Percentiles rank a stretch among this genome's conserved stretches.
Conservation (phyloP, 2,113 vertebrate genomes). For the Calidris pygmaea region DNA sequence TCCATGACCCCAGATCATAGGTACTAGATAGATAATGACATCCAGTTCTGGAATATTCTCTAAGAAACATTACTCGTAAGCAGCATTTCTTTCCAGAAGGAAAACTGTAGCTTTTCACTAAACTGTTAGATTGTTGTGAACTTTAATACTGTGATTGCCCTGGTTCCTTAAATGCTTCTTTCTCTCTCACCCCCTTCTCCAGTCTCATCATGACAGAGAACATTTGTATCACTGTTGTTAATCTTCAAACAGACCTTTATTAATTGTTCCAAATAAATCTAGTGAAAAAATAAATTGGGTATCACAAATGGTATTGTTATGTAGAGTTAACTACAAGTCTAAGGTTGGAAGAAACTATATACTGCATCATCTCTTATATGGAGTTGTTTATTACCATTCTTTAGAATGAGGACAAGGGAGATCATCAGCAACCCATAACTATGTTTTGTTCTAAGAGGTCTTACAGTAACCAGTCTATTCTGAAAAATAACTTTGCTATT, state of each 20-base stretch:
- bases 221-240: not conserved
- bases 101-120: not conserved
- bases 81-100: not conserved
- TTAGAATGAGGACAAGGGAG: not conserved
- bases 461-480: constrained; percentile 21
- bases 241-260: not conserved
- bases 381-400: not conserved
- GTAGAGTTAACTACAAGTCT: not conserved
- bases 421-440: not conserved
- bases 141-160: not conserved
- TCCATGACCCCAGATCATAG: not conserved
- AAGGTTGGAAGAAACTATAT: not conserved
- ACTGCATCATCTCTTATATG: not conserved
- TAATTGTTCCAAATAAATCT: not conserved
- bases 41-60: not conserved
- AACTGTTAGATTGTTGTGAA: not conserved
- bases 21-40: not conserved
- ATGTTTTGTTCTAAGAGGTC: not conserved
- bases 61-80: not conserved
- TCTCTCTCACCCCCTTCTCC: not conserved
- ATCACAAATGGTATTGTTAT: not conserved
- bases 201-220: not conserved
- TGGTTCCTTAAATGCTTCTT: not conserved
- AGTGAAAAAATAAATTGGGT: not conserved
- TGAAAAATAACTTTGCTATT: not conserved